phyloP scores from a whole-genome alignment of 2,797 vertebrate species.

The Setipinna tenuifilis region DNA sequence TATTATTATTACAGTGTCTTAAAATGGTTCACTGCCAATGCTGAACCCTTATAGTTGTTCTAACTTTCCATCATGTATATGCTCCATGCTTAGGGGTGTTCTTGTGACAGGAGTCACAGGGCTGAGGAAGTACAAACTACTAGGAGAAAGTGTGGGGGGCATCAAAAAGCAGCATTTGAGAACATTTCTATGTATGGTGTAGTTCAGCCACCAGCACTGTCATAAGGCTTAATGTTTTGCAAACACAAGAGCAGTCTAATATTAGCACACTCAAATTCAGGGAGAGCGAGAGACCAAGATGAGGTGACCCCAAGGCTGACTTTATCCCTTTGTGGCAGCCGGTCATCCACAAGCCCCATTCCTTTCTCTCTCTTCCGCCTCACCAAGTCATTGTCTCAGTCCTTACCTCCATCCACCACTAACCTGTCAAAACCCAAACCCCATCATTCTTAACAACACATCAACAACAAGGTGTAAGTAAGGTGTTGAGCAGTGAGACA shows the following conservation, averaged over 20 bases:
- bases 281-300: slow-evolving; percentile 44
- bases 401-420: background rate
- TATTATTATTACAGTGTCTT: no score
- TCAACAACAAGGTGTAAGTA: background rate
- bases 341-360: background rate
- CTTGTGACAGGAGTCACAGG: background rate
- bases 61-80: no score
- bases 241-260: slow-evolving; percentile 66
- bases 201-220: slow-evolving; percentile 58
- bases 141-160: background rate
- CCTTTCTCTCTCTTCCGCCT: background rate
- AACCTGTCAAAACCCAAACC: background rate
- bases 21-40: no score
- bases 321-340: background rate
- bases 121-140: background rate
- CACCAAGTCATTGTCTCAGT: background rate
- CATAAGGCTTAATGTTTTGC: slow-evolving; percentile 66
- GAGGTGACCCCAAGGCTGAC: slow-evolving; percentile 19
- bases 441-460: background rate
- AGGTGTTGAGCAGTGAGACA: background rate
- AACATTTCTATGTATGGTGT: slow-evolving; percentile 76
- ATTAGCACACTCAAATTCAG: slow-evolving; percentile 61
- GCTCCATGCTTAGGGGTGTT: background rate
- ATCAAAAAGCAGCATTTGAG: slow-evolving; percentile 58
- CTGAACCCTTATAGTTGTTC: no score